These are phyloP conservation scores for Mesitornis unicolor DNA, from an alignment of 2,113 vertebrate species.

Conservation along the genomic window DNA sequence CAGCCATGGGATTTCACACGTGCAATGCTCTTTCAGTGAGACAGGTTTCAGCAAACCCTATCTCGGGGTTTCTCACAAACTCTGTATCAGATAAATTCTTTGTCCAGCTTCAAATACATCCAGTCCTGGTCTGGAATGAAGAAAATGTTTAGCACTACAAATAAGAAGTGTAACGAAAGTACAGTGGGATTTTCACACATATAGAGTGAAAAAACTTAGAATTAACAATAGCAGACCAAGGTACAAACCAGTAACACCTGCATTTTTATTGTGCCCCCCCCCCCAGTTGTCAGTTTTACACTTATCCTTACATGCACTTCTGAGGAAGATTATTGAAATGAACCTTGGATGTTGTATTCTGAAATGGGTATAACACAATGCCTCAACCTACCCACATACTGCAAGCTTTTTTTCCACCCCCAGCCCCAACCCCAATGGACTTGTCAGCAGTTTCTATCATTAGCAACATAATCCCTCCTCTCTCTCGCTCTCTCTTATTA, in stretches of 20 bases:
- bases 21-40: neutral
- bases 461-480: conserved; percentile 66
- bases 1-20: neutral
- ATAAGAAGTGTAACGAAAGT: neutral
- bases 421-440: conserved; percentile 38
- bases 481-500: conserved; percentile 50
- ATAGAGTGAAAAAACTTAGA: neutral
- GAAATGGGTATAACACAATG: conserved; percentile 5
- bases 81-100: neutral
- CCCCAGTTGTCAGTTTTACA: neutral
- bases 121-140: neutral
- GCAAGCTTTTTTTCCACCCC: neutral
- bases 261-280: neutral
- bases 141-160: neutral
- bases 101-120: neutral
- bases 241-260: neutral
- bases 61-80: neutral
- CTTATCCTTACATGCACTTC: neutral
- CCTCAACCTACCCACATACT: neutral
- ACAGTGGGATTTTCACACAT: neutral
- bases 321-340: conserved; percentile 1
- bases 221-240: neutral
- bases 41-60: neutral
- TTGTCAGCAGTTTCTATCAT: conserved; percentile 69
- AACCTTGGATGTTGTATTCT: neutral